Evolutionary conservation across 2,113 vertebrate genomes (phyloP).

Genomic region (Leptosomus discolor): DNA sequence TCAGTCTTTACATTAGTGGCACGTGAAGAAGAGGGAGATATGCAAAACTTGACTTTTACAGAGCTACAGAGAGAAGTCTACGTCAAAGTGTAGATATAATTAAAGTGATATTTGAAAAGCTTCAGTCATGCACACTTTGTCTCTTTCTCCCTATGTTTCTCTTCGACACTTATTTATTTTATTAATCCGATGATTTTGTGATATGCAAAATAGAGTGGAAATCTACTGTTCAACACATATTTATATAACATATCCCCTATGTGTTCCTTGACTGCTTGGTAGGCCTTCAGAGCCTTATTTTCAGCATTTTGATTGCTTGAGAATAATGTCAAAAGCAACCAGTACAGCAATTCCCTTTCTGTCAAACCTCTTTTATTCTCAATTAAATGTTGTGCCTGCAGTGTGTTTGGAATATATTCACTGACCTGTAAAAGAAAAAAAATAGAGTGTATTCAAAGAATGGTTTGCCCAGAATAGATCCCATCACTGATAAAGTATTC

Average conservation of each 20-base stretch:
- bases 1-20: not conserved
- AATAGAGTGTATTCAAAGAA: not conserved
- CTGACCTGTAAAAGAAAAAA: not conserved
- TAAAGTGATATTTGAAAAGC: conserved; percentile 1
- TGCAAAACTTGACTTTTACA: not conserved
- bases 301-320: not conserved
- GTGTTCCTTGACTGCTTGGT: not conserved
- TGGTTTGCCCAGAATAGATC: not conserved
- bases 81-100: not conserved
- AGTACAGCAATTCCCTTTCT: not conserved
- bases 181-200: not conserved
- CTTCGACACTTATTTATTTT: not conserved
- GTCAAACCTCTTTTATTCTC: conserved; percentile 9
- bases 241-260: not conserved
- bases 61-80: not conserved
- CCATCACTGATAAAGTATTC: not conserved
- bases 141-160: not conserved
- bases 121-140: not conserved
- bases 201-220: not conserved
- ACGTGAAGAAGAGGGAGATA: not conserved
- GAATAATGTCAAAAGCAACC: not conserved
- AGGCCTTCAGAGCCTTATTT: not conserved
- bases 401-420: not conserved
- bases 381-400: conserved; percentile 2
- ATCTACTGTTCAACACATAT: not conserved